Evolutionary conservation across 1,140 invertebrate species (phyloP).

Genomic region (Linepithema humile): DNA sequence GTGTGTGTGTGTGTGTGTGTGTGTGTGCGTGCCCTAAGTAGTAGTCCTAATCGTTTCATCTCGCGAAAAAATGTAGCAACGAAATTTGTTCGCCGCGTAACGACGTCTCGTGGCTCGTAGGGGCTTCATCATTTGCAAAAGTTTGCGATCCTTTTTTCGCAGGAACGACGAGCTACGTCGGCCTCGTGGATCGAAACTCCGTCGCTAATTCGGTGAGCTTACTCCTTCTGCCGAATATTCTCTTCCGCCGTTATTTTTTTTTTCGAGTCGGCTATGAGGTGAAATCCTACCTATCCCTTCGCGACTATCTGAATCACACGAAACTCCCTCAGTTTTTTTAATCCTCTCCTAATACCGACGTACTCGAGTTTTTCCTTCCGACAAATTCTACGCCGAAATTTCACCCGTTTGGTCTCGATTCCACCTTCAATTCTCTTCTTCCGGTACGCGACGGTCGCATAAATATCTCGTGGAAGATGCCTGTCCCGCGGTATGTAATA

Average conservation of each 20-base stretch:
- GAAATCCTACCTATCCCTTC: slow-evolving; percentile 32
- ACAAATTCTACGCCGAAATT: slow-evolving; percentile 35
- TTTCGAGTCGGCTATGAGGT: neutral
- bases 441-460: slow-evolving; percentile 73
- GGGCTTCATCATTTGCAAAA: slow-evolving; percentile 26
- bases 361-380: slow-evolving; percentile 9
- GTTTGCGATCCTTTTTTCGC: slow-evolving; percentile 39
- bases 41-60: neutral
- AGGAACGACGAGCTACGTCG: neutral
- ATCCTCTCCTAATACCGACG: neutral
- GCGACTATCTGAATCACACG: slow-evolving; percentile 8
- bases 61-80: neutral
- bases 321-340: slow-evolving; percentile 32
- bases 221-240: slow-evolving; percentile 23
- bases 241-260: slow-evolving; percentile 15
- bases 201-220: slow-evolving; percentile 26
- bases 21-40: too few relatives aligned
- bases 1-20: neutral
- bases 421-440: slow-evolving; percentile 45
- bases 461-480: slow-evolving; percentile 80
- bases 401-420: neutral
- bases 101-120: neutral
- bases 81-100: neutral
- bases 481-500: slow-evolving; percentile 80
- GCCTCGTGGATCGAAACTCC: slow-evolving; percentile 31